These are phyloP conservation scores for Crotalus viridis DNA, from an alignment of 2,113 vertebrate genomes.

Conservation along the genomic window DNA sequence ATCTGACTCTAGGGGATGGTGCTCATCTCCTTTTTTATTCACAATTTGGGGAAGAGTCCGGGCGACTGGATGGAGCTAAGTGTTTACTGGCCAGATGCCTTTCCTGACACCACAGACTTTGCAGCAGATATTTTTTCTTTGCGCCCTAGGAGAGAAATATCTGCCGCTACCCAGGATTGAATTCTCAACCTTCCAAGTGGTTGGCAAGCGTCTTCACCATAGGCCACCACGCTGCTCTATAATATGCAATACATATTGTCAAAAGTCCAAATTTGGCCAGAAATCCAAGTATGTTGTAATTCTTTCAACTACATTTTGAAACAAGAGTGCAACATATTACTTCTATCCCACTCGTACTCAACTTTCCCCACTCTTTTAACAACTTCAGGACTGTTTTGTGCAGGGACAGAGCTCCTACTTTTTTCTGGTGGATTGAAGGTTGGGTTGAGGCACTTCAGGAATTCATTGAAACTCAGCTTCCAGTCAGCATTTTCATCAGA, in stretches of 20 bases:
- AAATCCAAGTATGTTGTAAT: not conserved
- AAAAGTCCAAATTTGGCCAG: not conserved
- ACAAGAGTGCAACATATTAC: not conserved
- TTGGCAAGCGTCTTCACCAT: not conserved
- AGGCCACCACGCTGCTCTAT: not conserved
- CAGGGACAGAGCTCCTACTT: constrained; percentile 74
- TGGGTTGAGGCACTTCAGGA: constrained; percentile 95
- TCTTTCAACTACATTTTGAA: not conserved
- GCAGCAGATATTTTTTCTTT: not conserved
- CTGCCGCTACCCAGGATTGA: too few relatives aligned
- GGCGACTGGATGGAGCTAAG: not conserved
- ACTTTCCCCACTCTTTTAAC: constrained; percentile 12
- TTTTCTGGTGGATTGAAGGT: constrained; percentile 94
- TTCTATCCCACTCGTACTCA: not conserved
- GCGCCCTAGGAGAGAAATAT: not conserved
- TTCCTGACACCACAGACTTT: not conserved
- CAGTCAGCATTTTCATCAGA: constrained; percentile 98
- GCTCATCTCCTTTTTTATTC: not conserved
- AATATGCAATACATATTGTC: not conserved
- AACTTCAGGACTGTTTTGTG: not conserved
- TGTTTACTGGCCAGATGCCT: not conserved
- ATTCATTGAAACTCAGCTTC: constrained; percentile 97
- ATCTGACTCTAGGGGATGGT: not conserved
- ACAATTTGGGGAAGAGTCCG: not conserved
- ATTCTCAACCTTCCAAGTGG: not conserved